Percentiles rank a stretch among this genome's conserved stretches.
Conservation (phyloP, 2,797 vertebrate species). For the Myotis myotis region DNA sequence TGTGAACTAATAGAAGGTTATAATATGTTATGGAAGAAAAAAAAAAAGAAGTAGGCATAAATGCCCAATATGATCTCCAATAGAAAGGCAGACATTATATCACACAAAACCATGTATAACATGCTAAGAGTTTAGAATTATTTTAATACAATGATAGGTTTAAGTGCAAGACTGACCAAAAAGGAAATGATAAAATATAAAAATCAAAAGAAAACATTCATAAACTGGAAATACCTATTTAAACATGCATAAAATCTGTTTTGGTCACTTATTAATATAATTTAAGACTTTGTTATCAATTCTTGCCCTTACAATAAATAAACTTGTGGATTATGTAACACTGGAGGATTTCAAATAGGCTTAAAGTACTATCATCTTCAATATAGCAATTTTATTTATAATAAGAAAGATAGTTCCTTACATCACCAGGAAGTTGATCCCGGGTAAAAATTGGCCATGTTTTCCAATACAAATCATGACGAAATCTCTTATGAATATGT, state of each 20-base stretch:
- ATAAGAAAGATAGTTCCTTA: conserved; percentile 80
- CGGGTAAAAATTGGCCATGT: conserved; percentile 95
- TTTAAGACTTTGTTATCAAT: background rate
- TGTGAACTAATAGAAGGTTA: background rate
- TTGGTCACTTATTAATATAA: background rate
- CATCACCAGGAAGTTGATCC: conserved; percentile 90
- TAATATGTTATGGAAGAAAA: background rate
- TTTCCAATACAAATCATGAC: conserved; percentile 92
- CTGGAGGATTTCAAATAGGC: background rate
- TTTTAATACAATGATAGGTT: background rate
- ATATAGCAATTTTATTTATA: background rate
- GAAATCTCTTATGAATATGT: conserved; percentile 91
- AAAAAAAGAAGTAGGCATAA: background rate
- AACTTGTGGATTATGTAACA: background rate
- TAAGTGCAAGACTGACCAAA: background rate
- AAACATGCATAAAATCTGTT: background rate
- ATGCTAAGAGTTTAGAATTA: background rate
- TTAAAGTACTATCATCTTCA: background rate
- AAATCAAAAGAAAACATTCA: background rate
- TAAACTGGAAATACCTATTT: background rate
- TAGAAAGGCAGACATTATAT: background rate
- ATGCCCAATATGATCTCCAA: background rate
- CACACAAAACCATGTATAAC: background rate
- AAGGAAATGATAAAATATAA: background rate
- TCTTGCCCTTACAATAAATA: background rate